phyloP scores from a whole-genome alignment of 2,113 vertebrate species.

The Chauna torquata region DNA sequence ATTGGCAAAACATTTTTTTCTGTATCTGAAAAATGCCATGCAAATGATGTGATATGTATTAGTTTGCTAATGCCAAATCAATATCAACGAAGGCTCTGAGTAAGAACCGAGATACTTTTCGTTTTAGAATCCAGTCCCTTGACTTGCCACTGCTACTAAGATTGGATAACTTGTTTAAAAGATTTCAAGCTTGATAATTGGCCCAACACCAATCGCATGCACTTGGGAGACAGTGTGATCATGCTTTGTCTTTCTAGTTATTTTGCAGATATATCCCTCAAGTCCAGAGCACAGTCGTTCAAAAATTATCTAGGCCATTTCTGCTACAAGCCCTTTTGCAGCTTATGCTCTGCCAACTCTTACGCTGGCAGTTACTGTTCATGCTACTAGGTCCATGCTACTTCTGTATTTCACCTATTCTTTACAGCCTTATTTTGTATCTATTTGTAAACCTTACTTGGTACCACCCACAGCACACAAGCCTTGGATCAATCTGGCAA shows the following conservation, averaged over 20 bases:
- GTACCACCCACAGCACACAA: background rate
- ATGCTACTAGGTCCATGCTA: background rate
- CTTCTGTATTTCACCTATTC: background rate
- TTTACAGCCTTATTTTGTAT: background rate
- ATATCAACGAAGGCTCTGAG: background rate
- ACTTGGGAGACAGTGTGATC: background rate
- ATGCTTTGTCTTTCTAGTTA: background rate
- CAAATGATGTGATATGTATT: background rate
- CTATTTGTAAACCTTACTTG: background rate
- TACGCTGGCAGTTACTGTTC: rapidly evolving
- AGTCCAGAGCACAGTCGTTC: background rate
- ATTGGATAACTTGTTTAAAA: background rate
- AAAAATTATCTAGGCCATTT: background rate
- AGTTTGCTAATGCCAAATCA: background rate
- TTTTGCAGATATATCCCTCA: background rate
- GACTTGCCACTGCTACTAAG: background rate
- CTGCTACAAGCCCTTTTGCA: background rate
- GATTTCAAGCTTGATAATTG: background rate
- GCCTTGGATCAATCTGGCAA: background rate
- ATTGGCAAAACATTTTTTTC: background rate
- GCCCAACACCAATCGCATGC: background rate
- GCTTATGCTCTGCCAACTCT: background rate
- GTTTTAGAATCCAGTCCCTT: background rate
- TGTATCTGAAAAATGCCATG: background rate
- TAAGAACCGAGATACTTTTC: background rate